These are phyloP conservation scores for Epirrita christyi DNA, from an alignment of 2,888 invertebrate species.

Conservation along the genomic window DNA sequence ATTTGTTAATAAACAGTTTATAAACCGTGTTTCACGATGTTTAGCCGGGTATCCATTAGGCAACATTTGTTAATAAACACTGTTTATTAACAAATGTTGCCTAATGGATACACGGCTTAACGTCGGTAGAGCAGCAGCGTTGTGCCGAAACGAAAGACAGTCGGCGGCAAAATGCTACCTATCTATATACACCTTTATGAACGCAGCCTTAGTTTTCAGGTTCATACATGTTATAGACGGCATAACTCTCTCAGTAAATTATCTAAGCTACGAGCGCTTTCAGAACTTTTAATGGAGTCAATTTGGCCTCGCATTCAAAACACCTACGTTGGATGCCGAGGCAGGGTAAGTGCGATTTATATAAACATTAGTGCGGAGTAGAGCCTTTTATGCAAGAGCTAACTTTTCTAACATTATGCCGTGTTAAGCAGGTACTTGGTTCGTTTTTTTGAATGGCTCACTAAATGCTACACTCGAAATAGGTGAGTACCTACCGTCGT, in stretches of 20 bases:
- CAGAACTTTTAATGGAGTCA: constrained; percentile 84
- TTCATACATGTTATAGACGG: constrained; percentile 72
- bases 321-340: constrained; percentile 63
- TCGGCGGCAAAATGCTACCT: no score
- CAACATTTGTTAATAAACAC: no score
- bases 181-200: no score
- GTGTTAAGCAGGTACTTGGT: constrained; percentile 30
- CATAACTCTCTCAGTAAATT: constrained; percentile 80
- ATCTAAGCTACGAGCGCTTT: constrained; percentile 81
- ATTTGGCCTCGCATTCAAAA: constrained; percentile 81
- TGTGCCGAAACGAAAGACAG: no score
- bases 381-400: constrained; percentile 52
- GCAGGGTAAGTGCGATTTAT: constrained; percentile 70
- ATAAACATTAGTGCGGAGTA: constrained; percentile 66
- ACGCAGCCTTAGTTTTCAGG: constrained; percentile 25
- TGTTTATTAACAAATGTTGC: no score
- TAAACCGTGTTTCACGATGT: no score
- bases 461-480: neutral
- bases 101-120: no score
- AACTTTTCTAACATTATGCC: constrained; percentile 44
- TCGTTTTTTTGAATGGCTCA: constrained; percentile 38
- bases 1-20: no score
- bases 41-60: no score
- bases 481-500: neutral
- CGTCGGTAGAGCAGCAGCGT: neutral